Percentiles rank a stretch among this genome's conserved stretches.
phyloP scores from a whole-genome alignment of 2,797 vertebrate species.

The Aselliscus stoliczkanus region DNA sequence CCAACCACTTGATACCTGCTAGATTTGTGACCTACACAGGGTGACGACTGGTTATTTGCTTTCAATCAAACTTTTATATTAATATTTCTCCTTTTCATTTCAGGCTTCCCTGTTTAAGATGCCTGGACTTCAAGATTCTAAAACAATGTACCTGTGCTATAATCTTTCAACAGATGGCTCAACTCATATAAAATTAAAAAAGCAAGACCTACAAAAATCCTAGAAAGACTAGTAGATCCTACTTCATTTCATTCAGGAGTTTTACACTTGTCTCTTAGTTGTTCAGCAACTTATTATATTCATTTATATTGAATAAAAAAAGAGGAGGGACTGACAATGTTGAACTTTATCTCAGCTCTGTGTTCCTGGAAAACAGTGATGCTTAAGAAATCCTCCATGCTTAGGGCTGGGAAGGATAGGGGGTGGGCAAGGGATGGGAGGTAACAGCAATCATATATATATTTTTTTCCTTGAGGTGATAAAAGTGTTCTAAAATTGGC shows the following conservation, averaged over 20 bases:
- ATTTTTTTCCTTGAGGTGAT: neutral
- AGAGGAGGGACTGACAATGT: neutral
- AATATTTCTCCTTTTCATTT: neutral
- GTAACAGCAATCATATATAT: neutral
- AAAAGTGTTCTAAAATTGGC: neutral
- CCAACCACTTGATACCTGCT: neutral
- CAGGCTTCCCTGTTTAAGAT: neutral
- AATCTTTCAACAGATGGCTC: neutral
- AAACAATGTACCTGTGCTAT: neutral
- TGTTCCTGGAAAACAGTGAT: neutral
- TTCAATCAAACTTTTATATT: neutral
- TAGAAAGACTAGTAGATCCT: neutral
- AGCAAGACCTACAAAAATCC: neutral
- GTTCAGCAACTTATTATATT: neutral
- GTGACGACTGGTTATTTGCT: neutral
- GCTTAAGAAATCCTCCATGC: neutral
- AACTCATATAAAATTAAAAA: neutral
- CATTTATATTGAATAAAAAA: neutral
- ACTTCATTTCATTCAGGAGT: neutral
- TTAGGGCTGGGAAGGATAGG: neutral
- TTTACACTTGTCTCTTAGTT: neutral
- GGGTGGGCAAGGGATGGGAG: rapidly evolving
- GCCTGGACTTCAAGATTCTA: neutral
- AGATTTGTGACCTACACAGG: neutral
- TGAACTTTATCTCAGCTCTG: neutral